Evolutionary conservation across 2,888 invertebrate genomes (phyloP).

Genomic region (Dugesia japonica): DNA sequence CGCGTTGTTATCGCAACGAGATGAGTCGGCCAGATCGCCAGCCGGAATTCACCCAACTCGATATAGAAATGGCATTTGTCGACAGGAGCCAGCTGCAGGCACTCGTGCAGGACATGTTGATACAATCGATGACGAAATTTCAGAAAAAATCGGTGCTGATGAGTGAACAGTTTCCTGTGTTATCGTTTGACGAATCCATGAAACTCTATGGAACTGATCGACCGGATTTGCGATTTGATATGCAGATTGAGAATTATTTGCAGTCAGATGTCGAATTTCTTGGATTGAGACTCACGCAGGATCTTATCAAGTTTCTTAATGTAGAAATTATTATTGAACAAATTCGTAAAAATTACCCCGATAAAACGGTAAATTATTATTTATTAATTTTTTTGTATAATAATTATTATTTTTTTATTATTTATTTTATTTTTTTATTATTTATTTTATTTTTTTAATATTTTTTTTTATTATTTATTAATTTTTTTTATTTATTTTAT

Average conservation of each 20-base stretch:
- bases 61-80: conserved; percentile 85
- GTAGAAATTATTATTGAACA: no score
- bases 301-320: no score
- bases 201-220: conserved; percentile 75
- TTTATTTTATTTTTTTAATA: neutral
- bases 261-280: no score
- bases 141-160: no score
- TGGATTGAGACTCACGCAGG: no score
- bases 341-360: no score
- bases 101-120: conserved; percentile 68
- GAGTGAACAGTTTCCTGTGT: no score
- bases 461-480: neutral
- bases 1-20: conserved; percentile 74
- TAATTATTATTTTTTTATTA: neutral
- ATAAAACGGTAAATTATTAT: no score
- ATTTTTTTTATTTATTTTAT: no score
- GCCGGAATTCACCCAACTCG: conserved; percentile 91
- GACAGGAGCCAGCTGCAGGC: conserved; percentile 59
- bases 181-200: conserved; percentile 67
- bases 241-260: conserved; percentile 54
- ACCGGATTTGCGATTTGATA: conserved; percentile 67
- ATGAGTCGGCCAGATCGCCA: conserved; percentile 61
- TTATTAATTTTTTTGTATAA: neutral
- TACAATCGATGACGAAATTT: no score
- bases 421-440: neutral